phyloP scores from a whole-genome alignment of 2,797 vertebrate genomes.

The Danio kyathit region DNA sequence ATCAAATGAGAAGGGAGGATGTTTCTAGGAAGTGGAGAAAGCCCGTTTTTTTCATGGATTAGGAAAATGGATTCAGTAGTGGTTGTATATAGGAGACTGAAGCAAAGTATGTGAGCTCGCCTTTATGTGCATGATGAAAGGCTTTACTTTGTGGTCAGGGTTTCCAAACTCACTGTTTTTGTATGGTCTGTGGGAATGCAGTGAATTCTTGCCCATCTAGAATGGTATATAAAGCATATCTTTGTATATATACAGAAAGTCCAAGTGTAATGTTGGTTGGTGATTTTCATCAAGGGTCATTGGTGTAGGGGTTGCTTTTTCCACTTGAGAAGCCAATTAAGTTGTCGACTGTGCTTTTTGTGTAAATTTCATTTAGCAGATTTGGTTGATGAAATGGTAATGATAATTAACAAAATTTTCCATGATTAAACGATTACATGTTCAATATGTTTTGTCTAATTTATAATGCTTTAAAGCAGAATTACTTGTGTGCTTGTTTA shows the following conservation, averaged over 20 bases:
- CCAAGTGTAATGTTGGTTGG: background rate
- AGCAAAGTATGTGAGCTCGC: background rate
- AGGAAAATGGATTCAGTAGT: background rate
- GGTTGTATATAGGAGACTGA: background rate
- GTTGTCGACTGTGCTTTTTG: background rate
- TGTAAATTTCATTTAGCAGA: background rate
- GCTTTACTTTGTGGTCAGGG: background rate
- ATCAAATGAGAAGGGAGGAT: slow-evolving; percentile 35
- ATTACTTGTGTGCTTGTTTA: too few species aligned
- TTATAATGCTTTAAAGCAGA: too few species aligned
- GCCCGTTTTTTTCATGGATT: slow-evolving; percentile 15
- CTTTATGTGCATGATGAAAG: slow-evolving; percentile 18
- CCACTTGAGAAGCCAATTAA: background rate
- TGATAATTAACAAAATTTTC: too few species aligned
- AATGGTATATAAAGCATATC: slow-evolving; percentile 3
- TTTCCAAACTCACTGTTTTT: slow-evolving; percentile 2
- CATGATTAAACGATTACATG: too few species aligned
- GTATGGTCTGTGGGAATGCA: slow-evolving; percentile 5
- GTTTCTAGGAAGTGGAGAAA: slow-evolving; percentile 27
- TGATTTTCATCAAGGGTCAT: background rate
- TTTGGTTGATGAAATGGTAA: background rate
- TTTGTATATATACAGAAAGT: slow-evolving; percentile 10
- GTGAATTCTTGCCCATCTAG: background rate
- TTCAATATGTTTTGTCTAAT: too few species aligned
- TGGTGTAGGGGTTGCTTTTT: background rate